A percentile compares a stretch with the other conserved stretches of the same genome.
Conservation (phyloP, 2,888 invertebrate species). For the Drosophila atripex region DNA sequence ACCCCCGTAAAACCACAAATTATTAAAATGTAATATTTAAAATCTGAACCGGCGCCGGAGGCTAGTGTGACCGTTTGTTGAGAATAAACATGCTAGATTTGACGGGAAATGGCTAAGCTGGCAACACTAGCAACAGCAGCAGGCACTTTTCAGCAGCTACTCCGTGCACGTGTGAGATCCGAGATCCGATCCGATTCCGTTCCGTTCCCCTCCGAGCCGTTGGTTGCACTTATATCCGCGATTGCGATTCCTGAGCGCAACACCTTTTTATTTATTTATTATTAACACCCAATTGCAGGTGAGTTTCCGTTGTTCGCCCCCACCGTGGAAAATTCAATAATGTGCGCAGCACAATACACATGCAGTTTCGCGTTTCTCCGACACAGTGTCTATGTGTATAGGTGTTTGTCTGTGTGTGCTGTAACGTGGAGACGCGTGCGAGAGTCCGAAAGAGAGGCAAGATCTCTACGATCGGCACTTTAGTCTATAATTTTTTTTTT, state of each 20-base stretch:
- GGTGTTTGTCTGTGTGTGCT: constrained; percentile 31
- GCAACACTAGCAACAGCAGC: too few relatives aligned
- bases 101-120: too few relatives aligned
- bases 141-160: constrained; percentile 66
- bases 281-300: constrained; percentile 23
- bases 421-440: constrained; percentile 57
- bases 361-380: constrained; percentile 27
- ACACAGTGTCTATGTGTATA: constrained; percentile 7
- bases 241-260: constrained; percentile 31
- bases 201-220: constrained; percentile 28
- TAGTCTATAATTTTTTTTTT: not conserved
- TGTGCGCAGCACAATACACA: constrained; percentile 50
- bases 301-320: constrained; percentile 21
- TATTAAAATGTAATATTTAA: too few relatives aligned
- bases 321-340: constrained; percentile 73
- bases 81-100: too few relatives aligned
- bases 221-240: constrained; percentile 1
- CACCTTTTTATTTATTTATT: constrained; percentile 16
- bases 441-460: not conserved
- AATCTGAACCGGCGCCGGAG: too few relatives aligned
- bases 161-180: constrained; percentile 55
- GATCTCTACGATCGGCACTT: constrained; percentile 33
- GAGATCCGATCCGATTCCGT: constrained; percentile 36
- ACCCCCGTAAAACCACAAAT: too few relatives aligned
- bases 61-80: too few relatives aligned